Conservation (phyloP, 2,113 vertebrate genomes). For the Muscicapa adusta region DNA sequence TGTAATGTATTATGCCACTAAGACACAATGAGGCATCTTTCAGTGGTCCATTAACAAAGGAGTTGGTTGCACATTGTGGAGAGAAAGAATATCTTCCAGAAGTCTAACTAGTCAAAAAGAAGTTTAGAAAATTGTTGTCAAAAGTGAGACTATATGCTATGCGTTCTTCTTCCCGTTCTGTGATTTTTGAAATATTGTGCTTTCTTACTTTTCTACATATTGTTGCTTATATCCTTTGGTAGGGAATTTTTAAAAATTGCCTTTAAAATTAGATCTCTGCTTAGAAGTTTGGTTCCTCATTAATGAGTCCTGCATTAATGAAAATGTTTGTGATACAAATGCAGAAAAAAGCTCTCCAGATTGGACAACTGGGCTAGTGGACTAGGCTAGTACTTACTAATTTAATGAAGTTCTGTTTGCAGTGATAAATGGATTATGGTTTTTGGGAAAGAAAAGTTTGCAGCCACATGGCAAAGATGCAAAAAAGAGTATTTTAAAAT, state of each 20-base stretch:
- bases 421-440: background rate
- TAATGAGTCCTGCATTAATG: background rate
- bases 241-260: background rate
- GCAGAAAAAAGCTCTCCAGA: background rate
- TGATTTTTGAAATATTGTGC: background rate
- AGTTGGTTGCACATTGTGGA: background rate
- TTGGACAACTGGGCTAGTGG: background rate
- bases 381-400: background rate
- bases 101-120: background rate
- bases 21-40: conserved; percentile 52
- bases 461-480: background rate
- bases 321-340: background rate
- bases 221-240: background rate
- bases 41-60: conserved; percentile 31
- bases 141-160: background rate
- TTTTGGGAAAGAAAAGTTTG: background rate
- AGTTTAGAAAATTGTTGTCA: background rate
- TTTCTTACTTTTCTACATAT: background rate
- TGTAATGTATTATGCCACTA: conserved; percentile 34
- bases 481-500: background rate
- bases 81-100: background rate
- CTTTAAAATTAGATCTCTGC: background rate
- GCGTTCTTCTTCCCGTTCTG: background rate
- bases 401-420: background rate
- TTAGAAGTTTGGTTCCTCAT: background rate